A percentile compares a stretch with the other conserved stretches of the same genome.
These are phyloP conservation scores for Onchidella celtica DNA, from an alignment of 2,888 invertebrate genomes.

Conservation along the genomic window DNA sequence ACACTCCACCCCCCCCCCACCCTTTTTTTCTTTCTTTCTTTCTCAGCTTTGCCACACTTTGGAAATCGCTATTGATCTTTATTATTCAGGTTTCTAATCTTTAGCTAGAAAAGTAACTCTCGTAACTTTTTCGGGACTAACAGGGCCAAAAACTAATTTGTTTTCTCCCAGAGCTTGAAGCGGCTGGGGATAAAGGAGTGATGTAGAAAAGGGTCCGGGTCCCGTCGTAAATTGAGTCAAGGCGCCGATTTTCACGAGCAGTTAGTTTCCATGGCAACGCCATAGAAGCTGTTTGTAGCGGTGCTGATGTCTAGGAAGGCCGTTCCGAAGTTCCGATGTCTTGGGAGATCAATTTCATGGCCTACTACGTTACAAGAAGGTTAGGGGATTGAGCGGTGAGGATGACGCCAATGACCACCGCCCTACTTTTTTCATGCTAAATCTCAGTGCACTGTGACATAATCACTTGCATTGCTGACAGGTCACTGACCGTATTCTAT, in stretches of 20 bases:
- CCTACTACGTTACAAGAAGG: no score
- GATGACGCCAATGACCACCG: background rate
- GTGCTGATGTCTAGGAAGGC: background rate
- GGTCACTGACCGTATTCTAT: no score
- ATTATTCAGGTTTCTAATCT: no score
- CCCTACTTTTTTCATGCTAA: no score
- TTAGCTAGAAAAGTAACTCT: no score
- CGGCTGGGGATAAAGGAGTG: background rate
- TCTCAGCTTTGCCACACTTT: background rate
- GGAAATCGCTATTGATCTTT: background rate
- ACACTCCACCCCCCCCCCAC: background rate
- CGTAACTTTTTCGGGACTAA: no score
- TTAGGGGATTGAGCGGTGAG: background rate
- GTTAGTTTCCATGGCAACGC: slow-evolving; percentile 27
- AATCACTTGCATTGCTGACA: no score
- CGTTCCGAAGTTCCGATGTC: slow-evolving; percentile 1
- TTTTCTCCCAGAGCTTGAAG: background rate
- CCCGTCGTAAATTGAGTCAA: background rate
- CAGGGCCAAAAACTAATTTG: no score
- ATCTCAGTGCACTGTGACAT: no score
- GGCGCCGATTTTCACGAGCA: slow-evolving; percentile 16
- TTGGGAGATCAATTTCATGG: background rate
- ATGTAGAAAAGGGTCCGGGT: background rate
- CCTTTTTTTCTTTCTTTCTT: background rate
- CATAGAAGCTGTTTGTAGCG: slow-evolving; percentile 13